Conservation (phyloP, 2,797 vertebrate species). For the Dallia pectoralis region DNA sequence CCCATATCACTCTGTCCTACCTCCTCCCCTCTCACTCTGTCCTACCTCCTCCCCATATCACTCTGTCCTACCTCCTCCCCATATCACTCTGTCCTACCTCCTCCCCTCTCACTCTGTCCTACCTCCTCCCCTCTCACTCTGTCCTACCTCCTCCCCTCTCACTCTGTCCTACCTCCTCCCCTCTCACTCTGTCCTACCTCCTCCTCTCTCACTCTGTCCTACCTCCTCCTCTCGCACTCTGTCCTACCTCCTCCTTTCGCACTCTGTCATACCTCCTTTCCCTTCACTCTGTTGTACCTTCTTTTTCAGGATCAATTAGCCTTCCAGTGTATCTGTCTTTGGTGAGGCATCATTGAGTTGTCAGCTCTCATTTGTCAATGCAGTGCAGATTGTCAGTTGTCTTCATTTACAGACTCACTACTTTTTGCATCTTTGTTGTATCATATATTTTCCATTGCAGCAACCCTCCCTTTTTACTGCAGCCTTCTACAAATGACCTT, state of each 20-base stretch:
- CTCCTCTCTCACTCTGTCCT: too few species aligned
- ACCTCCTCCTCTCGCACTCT: too few species aligned
- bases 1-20: too few species aligned
- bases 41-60: conserved; percentile 10
- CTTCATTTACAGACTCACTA: conserved; percentile 26
- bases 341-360: conserved; percentile 6
- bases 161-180: conserved; percentile 14
- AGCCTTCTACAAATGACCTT: conserved; percentile 70
- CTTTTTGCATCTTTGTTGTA: conserved; percentile 34
- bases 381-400: conserved; percentile 39
- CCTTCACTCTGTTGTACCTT: too few species aligned
- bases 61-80: conserved; percentile 1
- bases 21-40: too few species aligned
- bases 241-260: too few species aligned
- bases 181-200: too few species aligned
- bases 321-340: not conserved
- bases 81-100: not conserved
- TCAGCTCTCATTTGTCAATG: conserved; percentile 11
- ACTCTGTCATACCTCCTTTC: too few species aligned
- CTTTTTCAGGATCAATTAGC: too few species aligned
- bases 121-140: conserved; percentile 40
- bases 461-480: conserved; percentile 40
- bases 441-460: conserved; percentile 39
- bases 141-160: not conserved
- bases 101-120: not conserved